Percentiles rank a stretch among this genome's conserved stretches.
These are phyloP conservation scores for Plestiodon gilberti DNA, from an alignment of 2,113 vertebrate genomes.

Conservation along the genomic window DNA sequence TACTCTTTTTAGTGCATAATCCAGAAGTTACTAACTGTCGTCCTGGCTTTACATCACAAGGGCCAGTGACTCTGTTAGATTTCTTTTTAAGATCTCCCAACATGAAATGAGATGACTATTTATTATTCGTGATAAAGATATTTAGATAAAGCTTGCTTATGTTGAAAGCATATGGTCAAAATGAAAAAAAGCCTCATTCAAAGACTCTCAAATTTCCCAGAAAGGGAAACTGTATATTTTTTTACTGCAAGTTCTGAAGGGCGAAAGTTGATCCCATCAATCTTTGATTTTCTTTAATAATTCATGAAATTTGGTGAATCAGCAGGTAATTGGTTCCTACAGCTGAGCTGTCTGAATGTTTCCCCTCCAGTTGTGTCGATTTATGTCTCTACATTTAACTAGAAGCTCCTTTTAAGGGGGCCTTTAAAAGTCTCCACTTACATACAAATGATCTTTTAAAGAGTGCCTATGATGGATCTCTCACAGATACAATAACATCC, in stretches of 20 bases:
- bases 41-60: constrained; percentile 35
- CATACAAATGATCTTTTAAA: constrained; percentile 59
- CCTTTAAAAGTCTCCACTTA: constrained; percentile 38
- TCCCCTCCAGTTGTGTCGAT: not conserved
- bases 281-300: constrained; percentile 52
- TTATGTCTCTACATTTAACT: constrained; percentile 29
- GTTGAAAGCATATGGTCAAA: constrained; percentile 21
- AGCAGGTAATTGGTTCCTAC: constrained; percentile 36
- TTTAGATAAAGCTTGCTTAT: constrained; percentile 38
- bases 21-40: constrained; percentile 42
- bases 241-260: constrained; percentile 49
- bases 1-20: constrained; percentile 26
- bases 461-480: constrained; percentile 32
- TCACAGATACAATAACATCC: constrained; percentile 40
- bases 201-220: constrained; percentile 31
- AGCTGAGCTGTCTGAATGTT: constrained; percentile 7
- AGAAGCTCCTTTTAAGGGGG: constrained; percentile 25
- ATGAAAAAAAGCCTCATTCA: constrained; percentile 27
- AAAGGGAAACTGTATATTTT: constrained; percentile 23
- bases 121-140: constrained; percentile 60
- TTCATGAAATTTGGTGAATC: constrained; percentile 36
- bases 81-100: constrained; percentile 32
- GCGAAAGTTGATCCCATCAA: constrained; percentile 27
- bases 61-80: constrained; percentile 32
- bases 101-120: constrained; percentile 46